A percentile compares a stretch with the other conserved stretches of the same genome.
These are phyloP conservation scores for Sycobia sp. DNA, from an alignment of 1,140 invertebrate species.

Conservation along the genomic window DNA sequence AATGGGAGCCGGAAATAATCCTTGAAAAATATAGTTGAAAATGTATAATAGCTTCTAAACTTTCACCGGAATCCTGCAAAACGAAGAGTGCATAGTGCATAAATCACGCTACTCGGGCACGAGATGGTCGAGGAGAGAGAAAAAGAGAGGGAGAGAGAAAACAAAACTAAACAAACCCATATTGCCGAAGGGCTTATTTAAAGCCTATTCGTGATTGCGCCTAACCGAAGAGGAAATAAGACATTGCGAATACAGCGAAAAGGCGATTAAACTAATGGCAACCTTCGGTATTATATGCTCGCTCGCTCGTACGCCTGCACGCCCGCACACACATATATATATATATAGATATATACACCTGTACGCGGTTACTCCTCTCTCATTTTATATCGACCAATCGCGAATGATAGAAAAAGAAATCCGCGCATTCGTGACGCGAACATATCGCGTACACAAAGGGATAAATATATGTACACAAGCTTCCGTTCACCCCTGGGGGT, in stretches of 20 bases:
- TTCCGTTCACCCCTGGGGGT: too few relatives aligned
- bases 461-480: conserved; percentile 12
- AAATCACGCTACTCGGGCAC: conserved; percentile 8
- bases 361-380: background rate
- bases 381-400: conserved; percentile 9
- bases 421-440: background rate
- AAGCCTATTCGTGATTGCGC: conserved; percentile 21
- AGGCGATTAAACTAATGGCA: conserved; percentile 10
- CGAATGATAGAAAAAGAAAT: conserved; percentile 9
- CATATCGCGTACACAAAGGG: background rate
- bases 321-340: too few relatives aligned
- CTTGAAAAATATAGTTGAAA: too few relatives aligned
- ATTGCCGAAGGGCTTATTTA: conserved; percentile 14
- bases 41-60: too few relatives aligned
- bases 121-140: too few relatives aligned
- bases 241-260: conserved; percentile 8
- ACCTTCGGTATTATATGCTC: too few relatives aligned
- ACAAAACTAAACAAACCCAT: too few relatives aligned
- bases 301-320: too few relatives aligned
- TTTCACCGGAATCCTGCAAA: background rate
- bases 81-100: conserved; percentile 3
- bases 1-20: too few relatives aligned
- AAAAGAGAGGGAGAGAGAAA: too few relatives aligned
- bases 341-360: too few relatives aligned
- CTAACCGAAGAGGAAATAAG: conserved; percentile 7